Base-by-base conservation (phyloP, 2,113 vertebrate genomes). In the Scomber japonicus region DNA sequence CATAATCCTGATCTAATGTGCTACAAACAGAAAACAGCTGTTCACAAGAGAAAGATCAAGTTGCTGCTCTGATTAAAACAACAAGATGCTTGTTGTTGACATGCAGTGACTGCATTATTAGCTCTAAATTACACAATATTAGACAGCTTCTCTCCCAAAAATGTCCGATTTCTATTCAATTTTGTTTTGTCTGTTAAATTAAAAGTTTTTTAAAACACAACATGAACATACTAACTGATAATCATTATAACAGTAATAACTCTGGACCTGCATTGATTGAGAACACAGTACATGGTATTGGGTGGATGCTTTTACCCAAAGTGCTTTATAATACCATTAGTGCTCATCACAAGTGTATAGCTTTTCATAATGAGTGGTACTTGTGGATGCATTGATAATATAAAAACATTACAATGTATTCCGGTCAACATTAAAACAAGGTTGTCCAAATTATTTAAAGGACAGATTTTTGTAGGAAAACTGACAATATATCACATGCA, bases 1-100 rank as follows among this genome's bases (percentile, higher is more conserved):
- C 11, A 61, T 77, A 64, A 88, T 81, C 62, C 55, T 65, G 55
- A 85, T 70, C 80, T 76, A 65, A 88, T 83, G 76, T 81, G 61
- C 35, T 51, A 77, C 82, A 77, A 86, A 82, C 66, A 67, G 60
- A 80, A 88, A 81, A 82, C 78, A 81, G 44, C 81, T 92, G 88
- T 87, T 86, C 55, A 63, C 82, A 17, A 77, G 57, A 83, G 53
- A 83, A 81, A 82, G 61, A 83, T 91, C 50, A 87, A 83, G 81
- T 71, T 59, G 44, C 46, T 15, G 13, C 48, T 24, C 24, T 62
- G 65, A 77, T 79, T 76, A 81, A 55, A 88, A 71, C 3, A 17
- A 85, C 71, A 69, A 16, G 13, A 74, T 14, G 61, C 49, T 61
- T 53, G 24, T 53, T 72, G 61, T 44, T 56, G 60, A 75, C 17